These are phyloP conservation scores for Callithrix jacchus DNA, from an alignment of 2,113 vertebrate genomes.

Conservation along the genomic window DNA sequence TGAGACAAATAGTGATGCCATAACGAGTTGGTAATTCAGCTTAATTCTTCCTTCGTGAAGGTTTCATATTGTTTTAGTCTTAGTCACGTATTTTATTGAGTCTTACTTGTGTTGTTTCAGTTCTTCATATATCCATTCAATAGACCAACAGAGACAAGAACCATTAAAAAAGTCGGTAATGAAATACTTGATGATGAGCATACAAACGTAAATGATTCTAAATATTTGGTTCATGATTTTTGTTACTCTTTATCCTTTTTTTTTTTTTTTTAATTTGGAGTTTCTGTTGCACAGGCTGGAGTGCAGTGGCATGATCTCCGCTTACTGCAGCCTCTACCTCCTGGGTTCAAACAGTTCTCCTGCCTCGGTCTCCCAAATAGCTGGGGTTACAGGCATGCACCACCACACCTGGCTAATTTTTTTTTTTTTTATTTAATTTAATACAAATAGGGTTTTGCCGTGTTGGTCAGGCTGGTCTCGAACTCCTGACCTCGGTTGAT, in stretches of 20 bases:
- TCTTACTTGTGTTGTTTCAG: background rate
- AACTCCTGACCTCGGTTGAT: too few relatives aligned
- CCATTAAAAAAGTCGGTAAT: background rate
- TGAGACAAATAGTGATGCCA: background rate
- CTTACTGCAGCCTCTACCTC: too few relatives aligned
- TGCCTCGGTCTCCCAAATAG: too few relatives aligned
- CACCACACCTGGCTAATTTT: too few relatives aligned
- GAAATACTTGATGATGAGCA: background rate
- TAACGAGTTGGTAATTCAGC: background rate
- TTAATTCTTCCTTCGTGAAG: background rate
- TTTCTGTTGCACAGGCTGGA: too few relatives aligned
- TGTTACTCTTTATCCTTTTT: background rate
- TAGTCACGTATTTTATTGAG: background rate
- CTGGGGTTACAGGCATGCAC: too few relatives aligned
- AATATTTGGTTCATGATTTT: constrained; percentile 8
- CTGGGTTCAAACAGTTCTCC: too few relatives aligned
- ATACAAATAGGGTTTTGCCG: too few relatives aligned
- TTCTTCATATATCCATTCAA: background rate
- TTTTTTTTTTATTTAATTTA: too few relatives aligned
- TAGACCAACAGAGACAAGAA: background rate
- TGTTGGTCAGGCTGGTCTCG: too few relatives aligned
- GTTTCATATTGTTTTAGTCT: constrained; percentile 5
- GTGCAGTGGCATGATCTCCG: too few relatives aligned
- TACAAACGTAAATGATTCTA: background rate
- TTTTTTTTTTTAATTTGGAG: too few relatives aligned